Evolutionary conservation across 2,113 vertebrate species (phyloP).

Genomic region (Gymnorhina tibicen): DNA sequence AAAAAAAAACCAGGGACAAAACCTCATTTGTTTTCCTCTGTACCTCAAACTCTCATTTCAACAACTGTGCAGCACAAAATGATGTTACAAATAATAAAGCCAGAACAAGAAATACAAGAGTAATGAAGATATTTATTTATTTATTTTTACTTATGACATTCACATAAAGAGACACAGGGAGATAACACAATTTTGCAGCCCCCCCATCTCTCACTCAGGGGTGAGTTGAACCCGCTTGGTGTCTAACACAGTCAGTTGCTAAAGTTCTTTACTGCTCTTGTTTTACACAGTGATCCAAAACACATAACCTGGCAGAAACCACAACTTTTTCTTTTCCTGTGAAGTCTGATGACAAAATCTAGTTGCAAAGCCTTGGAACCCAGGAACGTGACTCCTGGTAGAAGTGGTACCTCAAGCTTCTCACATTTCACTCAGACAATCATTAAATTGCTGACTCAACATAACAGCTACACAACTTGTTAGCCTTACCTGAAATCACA

Average conservation of each 20-base stretch:
- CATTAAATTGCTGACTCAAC: neutral
- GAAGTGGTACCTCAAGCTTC: neutral
- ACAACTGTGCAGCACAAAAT: neutral
- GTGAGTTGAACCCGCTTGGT: neutral
- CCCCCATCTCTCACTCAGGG: neutral
- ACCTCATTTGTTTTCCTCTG: neutral
- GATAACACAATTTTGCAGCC: neutral
- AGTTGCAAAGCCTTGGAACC: neutral
- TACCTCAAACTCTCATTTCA: neutral
- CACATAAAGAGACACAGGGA: neutral
- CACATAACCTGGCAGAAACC: neutral
- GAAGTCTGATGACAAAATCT: neutral
- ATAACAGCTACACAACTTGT: neutral
- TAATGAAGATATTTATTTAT: neutral
- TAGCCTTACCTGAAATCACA: conserved; percentile 91
- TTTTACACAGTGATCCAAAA: neutral
- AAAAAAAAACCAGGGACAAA: neutral
- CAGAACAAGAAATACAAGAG: neutral
- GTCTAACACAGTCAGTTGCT: neutral
- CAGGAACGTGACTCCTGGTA: neutral
- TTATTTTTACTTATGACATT: neutral
- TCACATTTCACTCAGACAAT: neutral
- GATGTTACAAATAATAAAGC: neutral
- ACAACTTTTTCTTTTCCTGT: neutral
- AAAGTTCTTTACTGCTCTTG: neutral